These are phyloP conservation scores for Pasiphila rectangulata DNA, from an alignment of 2,888 invertebrate species.

Conservation along the genomic window DNA sequence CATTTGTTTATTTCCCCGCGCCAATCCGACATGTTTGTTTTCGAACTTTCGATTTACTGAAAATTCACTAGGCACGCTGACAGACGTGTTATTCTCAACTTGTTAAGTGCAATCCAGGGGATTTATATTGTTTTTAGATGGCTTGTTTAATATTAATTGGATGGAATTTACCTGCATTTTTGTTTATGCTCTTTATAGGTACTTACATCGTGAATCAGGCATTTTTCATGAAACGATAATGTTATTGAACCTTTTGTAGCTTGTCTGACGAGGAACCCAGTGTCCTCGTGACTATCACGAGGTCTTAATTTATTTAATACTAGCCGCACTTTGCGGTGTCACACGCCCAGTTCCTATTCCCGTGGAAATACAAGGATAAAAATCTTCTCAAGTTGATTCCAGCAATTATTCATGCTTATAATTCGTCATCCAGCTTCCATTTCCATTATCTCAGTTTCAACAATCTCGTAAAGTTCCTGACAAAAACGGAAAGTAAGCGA, in stretches of 20 bases:
- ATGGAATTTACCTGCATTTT: constrained; percentile 9
- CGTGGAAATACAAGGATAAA: too few species aligned
- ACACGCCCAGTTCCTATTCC: too few species aligned
- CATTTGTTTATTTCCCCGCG: constrained; percentile 56
- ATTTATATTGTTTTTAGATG: constrained; percentile 23
- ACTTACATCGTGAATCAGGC: constrained; percentile 16
- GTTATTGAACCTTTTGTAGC: constrained; percentile 15
- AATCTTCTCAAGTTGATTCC: too few species aligned
- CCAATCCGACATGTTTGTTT: constrained; percentile 65
- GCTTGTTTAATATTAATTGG: constrained; percentile 6
- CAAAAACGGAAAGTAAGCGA: too few species aligned
- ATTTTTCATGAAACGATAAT: neutral
- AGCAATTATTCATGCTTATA: too few species aligned
- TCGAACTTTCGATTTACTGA: constrained; percentile 61
- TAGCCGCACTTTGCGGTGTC: too few species aligned
- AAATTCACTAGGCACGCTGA: constrained; percentile 71
- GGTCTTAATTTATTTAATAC: too few species aligned
- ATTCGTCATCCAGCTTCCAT: too few species aligned
- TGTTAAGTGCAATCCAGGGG: constrained; percentile 23
- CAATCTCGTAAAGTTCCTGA: too few species aligned
- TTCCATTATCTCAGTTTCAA: too few species aligned
- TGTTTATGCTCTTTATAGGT: constrained; percentile 1
- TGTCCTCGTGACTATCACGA: neutral
- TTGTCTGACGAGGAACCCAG: neutral
- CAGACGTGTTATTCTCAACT: constrained; percentile 53